These are phyloP conservation scores for Physeter macrocephalus DNA, from an alignment of 2,113 vertebrate genomes.

Conservation along the genomic window DNA sequence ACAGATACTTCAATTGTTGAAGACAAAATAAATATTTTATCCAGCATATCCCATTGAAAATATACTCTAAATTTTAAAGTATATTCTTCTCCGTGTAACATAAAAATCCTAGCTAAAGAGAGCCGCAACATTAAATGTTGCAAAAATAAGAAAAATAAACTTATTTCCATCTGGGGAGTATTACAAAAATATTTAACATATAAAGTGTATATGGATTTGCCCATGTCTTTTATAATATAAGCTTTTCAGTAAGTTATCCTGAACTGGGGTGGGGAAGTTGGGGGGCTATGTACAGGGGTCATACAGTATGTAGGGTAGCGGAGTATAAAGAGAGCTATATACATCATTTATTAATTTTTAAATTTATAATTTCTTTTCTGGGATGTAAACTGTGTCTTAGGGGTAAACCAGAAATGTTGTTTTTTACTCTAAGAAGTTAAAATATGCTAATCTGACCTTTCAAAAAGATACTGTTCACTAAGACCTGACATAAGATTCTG, in stretches of 20 bases:
- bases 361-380: background rate
- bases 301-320: background rate
- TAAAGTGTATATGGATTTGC: background rate
- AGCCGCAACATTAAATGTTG: background rate
- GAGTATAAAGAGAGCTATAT: background rate
- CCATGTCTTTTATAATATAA: background rate
- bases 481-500: background rate
- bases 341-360: background rate
- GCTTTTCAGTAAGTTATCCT: background rate
- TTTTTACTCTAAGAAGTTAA: background rate
- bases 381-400: background rate
- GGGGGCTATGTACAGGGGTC: no score
- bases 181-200: background rate
- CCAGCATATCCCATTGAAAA: background rate
- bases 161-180: background rate
- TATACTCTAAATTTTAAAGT: background rate
- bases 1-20: background rate
- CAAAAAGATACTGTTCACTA: background rate
- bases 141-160: constrained; percentile 20
- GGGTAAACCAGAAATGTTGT: background rate
- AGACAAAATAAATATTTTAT: background rate
- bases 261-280: background rate
- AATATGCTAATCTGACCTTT: background rate
- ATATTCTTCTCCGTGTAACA: background rate
- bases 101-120: background rate